Evolutionary conservation across 2,113 vertebrate genomes (phyloP).

Genomic region (Mesitornis unicolor): DNA sequence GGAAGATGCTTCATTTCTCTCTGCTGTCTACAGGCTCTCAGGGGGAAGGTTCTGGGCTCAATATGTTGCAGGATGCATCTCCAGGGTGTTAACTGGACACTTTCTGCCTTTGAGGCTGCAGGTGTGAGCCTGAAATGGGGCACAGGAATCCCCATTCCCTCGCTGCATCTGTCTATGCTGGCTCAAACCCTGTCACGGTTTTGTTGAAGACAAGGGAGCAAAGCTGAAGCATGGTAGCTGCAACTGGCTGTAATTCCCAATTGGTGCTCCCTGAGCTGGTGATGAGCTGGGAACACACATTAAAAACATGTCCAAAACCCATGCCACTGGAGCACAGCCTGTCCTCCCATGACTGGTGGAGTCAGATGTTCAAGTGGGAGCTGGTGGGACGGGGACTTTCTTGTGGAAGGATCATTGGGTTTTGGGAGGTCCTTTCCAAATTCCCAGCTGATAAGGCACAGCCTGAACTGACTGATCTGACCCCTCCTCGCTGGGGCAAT

Average conservation of each 20-base stretch:
- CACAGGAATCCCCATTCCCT: too few relatives aligned
- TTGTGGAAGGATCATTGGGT: background rate
- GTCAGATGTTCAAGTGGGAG: background rate
- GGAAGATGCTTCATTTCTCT: background rate
- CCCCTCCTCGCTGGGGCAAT: background rate
- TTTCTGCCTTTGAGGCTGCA: background rate
- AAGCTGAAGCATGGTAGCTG: background rate
- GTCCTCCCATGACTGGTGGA: background rate
- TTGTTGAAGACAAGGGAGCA: background rate
- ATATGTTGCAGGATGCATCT: background rate
- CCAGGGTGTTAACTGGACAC: background rate
- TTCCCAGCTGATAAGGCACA: background rate
- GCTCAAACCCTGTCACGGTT: background rate
- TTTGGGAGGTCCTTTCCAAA: background rate
- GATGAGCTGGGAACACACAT: background rate
- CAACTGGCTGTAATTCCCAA: background rate
- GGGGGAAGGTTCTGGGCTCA: rapidly evolving
- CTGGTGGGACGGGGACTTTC: background rate
- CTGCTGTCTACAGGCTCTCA: background rate
- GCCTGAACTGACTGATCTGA: background rate
- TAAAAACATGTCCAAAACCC: too few relatives aligned
- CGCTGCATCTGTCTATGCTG: rapidly evolving
- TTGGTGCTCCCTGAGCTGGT: background rate
- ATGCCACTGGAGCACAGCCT: too few relatives aligned
- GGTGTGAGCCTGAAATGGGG: background rate